Base-by-base conservation (phyloP, 2,113 vertebrate species). In the Oncorhynchus tshawytscha region DNA sequence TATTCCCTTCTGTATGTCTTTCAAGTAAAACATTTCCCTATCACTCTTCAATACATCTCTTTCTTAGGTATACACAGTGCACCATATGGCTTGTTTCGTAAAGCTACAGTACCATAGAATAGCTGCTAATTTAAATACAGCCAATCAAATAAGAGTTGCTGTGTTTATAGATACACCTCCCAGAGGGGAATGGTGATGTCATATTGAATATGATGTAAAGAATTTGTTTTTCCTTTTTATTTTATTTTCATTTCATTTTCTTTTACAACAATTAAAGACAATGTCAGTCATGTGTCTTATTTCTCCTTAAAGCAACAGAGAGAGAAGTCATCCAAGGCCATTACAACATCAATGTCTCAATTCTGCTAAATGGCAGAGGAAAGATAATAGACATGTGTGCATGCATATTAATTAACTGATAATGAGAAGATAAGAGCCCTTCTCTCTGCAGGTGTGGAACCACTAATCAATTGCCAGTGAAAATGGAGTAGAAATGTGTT, bases 341-440 rank as follows among this genome's bases (percentile, higher is more conserved):
- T 95, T 95, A 95, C 94, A 93, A 95, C 93, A 94, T 96, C 92
- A 96, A 91, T 95, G 94, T 93, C 88, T 93, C 78, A 81, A 94
- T 90, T 91, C 82, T 82, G 93, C 93, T 94, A 94, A 94, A 94
- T 93, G 93, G 94, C 94, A 93, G 89, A 79, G 89, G 91, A 93
- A 94, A 92, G 93, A 94, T 94, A 90, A 95, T 93, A 95, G 94
- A 93, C 93, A 95, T 94, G 95, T 94, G 94, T 91, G 91, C 81
- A 86, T 93, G 95, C 95, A 95, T 96, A 97, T 96, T 98, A 98
- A 98, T 96, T 96, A 95, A 91, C 92, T 95, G 93, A 97, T 96
- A 96, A 96, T 93, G 91, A 95, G 92, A 92, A 89, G 94, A 96
- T 96, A 95, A 95, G 94, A 82, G 83, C 84, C 82, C 88, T 88